phyloP scores from a whole-genome alignment of 2,797 vertebrate genomes.

The Lepilemur ruficaudatus region DNA sequence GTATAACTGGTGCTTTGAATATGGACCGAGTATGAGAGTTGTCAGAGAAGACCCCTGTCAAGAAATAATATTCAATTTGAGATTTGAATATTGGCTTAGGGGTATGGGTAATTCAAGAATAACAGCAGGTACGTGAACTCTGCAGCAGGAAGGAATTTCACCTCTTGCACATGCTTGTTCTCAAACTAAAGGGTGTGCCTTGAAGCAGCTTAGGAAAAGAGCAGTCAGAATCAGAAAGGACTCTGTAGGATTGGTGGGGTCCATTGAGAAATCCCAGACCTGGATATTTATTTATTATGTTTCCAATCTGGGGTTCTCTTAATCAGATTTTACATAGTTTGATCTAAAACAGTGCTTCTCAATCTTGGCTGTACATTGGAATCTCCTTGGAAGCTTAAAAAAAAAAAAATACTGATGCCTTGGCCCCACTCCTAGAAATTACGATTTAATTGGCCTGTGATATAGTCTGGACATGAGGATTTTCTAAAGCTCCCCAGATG shows the following conservation, averaged over 20 bases:
- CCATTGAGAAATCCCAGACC: background rate
- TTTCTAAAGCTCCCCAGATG: constrained; percentile 44
- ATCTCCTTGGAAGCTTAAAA: background rate
- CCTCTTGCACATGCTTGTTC: background rate
- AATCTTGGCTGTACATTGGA: background rate
- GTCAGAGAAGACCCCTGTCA: background rate
- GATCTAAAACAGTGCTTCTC: constrained; percentile 40
- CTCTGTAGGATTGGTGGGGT: background rate
- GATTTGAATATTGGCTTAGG: background rate
- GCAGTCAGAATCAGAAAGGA: background rate
- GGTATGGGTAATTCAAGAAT: background rate
- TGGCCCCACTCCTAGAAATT: constrained; percentile 54
- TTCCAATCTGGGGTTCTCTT: constrained; percentile 1
- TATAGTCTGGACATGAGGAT: constrained; percentile 30
- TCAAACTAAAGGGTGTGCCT: background rate
- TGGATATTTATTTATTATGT: background rate
- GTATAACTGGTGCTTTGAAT: background rate
- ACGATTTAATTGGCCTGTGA: constrained; percentile 40
- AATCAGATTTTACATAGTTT: constrained; percentile 37
- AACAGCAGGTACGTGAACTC: background rate
- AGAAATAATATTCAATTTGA: background rate
- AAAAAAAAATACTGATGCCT: background rate
- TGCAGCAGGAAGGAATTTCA: background rate
- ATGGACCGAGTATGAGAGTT: background rate
- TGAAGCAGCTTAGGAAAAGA: background rate